Base-by-base conservation (phyloP, 2,888 invertebrate genomes). In the Patella caerulea region DNA sequence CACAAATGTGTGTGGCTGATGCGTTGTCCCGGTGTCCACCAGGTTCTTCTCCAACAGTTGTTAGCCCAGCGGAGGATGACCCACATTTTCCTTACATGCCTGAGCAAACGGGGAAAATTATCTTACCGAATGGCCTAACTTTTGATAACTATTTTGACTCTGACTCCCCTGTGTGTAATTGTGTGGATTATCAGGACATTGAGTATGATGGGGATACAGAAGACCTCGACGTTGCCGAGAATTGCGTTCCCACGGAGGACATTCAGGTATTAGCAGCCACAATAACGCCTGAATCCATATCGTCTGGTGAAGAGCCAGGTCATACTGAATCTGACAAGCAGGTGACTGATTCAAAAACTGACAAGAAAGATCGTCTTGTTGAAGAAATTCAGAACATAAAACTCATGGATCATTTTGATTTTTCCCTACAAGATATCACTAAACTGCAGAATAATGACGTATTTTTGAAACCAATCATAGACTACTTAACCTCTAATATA, bases 61-160 rank as follows among this genome's bases (percentile, higher is more conserved):
- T 73, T 17, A 73, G 76, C 19, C 73, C 72, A 65, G 76, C 72
- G 29, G 74, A 77, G 24, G 74, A 74, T 54, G 74, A 74, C 15
- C 74, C 71, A 11, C 73, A 29, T 29, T 77, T 77, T 53, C 77
- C 53, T 17, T 74, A 77, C 55, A 73, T 71, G 12, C 19, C 34
- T 15, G 73, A 77, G 34, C 19, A 74, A 19, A n/a, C 55, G 4
- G 29, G n/a, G 11, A 14, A 69, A 52, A 65, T 77, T 2, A 73
- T 15, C 55, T 5, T n/a, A 71, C 52, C 71, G 19, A 55, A 70
- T 19, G 65, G 69, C 55, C 29, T 29, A 29, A 29, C 29, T 3
- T 29, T 29, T 29, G 29, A 29, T 29, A 29, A 29, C 29, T 29
- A 29, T 29, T 29, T 29, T 29, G 29, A 29, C 3, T 29, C 29